Conservation (phyloP, 1,140 invertebrate genomes). For the Drosophila bipectinata region DNA sequence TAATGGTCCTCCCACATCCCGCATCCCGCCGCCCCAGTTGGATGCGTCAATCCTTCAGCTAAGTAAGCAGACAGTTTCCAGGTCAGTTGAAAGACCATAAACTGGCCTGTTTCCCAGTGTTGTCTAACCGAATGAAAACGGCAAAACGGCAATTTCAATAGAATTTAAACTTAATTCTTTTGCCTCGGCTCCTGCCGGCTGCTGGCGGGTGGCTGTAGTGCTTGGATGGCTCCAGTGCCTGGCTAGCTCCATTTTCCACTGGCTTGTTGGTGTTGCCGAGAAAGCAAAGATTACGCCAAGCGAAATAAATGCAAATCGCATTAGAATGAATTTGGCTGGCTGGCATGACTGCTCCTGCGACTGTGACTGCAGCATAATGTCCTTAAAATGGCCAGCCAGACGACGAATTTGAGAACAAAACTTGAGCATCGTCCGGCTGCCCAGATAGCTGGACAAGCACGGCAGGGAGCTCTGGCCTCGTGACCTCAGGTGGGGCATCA, state of each 20-base stretch:
- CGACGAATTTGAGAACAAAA: conserved; percentile 33
- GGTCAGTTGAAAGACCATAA: conserved; percentile 55
- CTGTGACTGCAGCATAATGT: conserved; percentile 66
- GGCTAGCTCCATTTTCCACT: too few relatives aligned
- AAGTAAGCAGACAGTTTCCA: conserved; percentile 73
- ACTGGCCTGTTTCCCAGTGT: conserved; percentile 40
- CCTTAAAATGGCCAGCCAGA: conserved; percentile 54
- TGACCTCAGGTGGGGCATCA: conserved; percentile 7
- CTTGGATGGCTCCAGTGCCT: not conserved
- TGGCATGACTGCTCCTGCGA: conserved; percentile 17
- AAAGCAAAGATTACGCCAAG: conserved; percentile 43
- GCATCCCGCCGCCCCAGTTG: not conserved
- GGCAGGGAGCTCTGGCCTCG: not conserved
- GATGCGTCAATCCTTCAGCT: conserved; percentile 50
- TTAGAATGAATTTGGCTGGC: conserved; percentile 70
- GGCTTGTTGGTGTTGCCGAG: conserved; percentile 4
- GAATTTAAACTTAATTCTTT: conserved; percentile 62
- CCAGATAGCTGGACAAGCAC: conserved; percentile 21
- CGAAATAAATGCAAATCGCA: conserved; percentile 80
- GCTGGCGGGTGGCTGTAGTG: not conserved
- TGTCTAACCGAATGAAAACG: conserved; percentile 46
- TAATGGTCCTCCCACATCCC: conserved; percentile 43
- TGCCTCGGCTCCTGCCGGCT: not conserved
- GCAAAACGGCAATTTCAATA: conserved; percentile 59
- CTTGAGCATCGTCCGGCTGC: conserved; percentile 72